These are phyloP conservation scores for Maconellicoccus hirsutus DNA, from an alignment of 1,140 invertebrate species.

Conservation along the genomic window DNA sequence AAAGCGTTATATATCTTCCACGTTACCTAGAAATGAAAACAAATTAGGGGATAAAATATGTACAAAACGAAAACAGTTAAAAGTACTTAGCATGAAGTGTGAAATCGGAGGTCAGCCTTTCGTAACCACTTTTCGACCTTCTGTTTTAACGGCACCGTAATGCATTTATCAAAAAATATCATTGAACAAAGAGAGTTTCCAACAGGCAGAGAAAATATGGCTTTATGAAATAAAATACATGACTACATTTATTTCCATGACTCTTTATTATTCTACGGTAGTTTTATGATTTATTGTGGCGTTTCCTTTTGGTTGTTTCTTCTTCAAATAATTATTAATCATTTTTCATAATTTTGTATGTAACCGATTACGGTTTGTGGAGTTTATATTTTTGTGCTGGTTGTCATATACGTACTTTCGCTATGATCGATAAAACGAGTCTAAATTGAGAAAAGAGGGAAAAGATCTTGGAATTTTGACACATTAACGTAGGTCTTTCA, in stretches of 20 bases:
- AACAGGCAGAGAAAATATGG: not conserved
- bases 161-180: slow-evolving; percentile 18
- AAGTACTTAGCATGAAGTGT: slow-evolving; percentile 14
- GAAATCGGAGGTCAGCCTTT: slow-evolving; percentile 11
- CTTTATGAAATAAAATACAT: slow-evolving; percentile 2
- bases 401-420: too few relatives aligned
- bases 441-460: too few relatives aligned
- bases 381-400: too few relatives aligned
- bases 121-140: slow-evolving; percentile 16
- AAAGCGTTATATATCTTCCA: too few relatives aligned
- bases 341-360: not conserved
- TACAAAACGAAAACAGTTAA: not conserved
- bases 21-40: not conserved
- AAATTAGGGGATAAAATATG: slow-evolving; percentile 7
- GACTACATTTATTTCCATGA: slow-evolving; percentile 15
- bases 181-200: slow-evolving; percentile 10
- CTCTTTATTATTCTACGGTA: slow-evolving; percentile 17
- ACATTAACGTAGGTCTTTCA: too few relatives aligned
- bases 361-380: not conserved
- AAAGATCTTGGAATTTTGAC: too few relatives aligned
- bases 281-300: slow-evolving; percentile 15
- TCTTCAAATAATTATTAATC: slow-evolving; percentile 22
- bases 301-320: slow-evolving; percentile 1
- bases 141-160: not conserved
- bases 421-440: too few relatives aligned